Conservation (phyloP, 2,113 vertebrate genomes). For the Dipodomys stephensi region DNA sequence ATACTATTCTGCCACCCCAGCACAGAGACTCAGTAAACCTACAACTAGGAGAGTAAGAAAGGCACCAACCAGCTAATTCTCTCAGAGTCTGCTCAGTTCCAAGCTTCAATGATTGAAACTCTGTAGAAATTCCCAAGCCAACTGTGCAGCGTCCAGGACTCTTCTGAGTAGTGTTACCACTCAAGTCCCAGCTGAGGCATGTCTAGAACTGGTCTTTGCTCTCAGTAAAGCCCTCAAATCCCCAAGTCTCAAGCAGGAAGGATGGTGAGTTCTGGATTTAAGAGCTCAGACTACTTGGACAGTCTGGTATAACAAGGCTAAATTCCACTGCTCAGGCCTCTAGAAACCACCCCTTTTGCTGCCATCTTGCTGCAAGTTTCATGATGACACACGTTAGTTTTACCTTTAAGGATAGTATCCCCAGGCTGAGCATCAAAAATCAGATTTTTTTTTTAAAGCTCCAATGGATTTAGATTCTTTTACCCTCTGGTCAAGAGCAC, state of each 20-base stretch:
- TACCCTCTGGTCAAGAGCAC: background rate
- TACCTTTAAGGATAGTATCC: background rate
- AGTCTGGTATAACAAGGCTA: background rate
- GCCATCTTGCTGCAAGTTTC: background rate
- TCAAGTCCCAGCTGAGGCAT: background rate
- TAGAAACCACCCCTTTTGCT: conserved; percentile 6
- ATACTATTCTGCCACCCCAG: background rate
- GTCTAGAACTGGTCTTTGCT: background rate
- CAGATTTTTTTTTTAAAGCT: background rate
- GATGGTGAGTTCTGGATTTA: conserved; percentile 13
- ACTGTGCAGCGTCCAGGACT: background rate
- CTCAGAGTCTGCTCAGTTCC: background rate
- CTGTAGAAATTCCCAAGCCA: background rate
- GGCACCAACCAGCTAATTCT: background rate
- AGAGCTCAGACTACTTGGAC: background rate
- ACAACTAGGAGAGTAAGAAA: background rate
- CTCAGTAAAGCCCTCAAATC: background rate
- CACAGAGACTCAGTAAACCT: background rate
- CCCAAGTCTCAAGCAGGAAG: background rate
- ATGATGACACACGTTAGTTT: background rate
- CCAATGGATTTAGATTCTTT: background rate
- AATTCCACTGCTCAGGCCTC: background rate
- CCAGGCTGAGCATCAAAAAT: background rate
- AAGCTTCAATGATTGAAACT: background rate
- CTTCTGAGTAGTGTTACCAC: background rate